These are phyloP conservation scores for Urocitellus parryii DNA, from an alignment of 2,113 vertebrate species.

Conservation along the genomic window DNA sequence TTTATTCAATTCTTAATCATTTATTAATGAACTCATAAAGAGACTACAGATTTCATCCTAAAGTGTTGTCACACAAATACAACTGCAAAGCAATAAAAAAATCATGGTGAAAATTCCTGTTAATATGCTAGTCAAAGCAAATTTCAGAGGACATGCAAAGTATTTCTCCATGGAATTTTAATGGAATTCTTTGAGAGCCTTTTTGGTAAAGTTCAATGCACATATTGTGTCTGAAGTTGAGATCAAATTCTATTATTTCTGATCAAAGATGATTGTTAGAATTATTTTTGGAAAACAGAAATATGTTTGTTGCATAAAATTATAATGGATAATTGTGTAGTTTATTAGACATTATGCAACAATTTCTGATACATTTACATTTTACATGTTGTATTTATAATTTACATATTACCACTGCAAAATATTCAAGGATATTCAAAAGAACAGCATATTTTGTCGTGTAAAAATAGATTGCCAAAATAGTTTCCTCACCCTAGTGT, in stretches of 20 bases:
- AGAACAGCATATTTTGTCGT: neutral
- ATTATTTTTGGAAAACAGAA: neutral
- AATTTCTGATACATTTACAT: neutral
- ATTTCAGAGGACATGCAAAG: constrained; percentile 27
- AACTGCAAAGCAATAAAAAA: neutral
- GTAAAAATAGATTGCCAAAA: constrained; percentile 56
- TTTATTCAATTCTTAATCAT: neutral
- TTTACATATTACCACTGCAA: no score
- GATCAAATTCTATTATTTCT: neutral
- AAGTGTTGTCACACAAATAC: neutral
- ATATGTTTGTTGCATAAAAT: neutral
- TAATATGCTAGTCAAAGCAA: neutral
- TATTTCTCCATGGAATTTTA: neutral
- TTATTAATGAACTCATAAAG: neutral
- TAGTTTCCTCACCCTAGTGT: constrained; percentile 64
- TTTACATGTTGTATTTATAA: neutral
- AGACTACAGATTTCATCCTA: neutral
- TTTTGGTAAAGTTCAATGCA: neutral
- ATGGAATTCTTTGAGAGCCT: neutral
- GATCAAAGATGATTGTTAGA: neutral
- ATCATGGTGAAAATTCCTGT: neutral
- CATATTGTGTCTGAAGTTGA: constrained; percentile 19
- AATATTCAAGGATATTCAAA: constrained; percentile 35
- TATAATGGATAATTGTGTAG: neutral
- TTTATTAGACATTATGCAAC: neutral